Evolutionary conservation across 2,888 invertebrate species (phyloP), one percentile per base, ranked within the genome.

Genomic region (Helobdella robusta): DNA sequence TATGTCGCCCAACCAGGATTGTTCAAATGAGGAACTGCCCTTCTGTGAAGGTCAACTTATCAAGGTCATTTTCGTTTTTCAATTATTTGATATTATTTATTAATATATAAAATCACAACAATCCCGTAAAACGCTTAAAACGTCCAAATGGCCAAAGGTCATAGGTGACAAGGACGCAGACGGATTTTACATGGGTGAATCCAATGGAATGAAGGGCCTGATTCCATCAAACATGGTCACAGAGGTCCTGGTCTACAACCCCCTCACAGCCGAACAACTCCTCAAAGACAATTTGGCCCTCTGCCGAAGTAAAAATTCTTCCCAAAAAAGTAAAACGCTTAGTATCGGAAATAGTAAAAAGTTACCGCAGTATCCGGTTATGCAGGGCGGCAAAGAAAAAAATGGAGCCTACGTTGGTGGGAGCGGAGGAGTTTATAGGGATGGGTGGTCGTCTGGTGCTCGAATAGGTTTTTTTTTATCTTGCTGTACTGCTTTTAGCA

Each of bases 1-100:
- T 36, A 98, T 98, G 97, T 97, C 95, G 70, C 98, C 98, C 0
- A 98, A 99, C 83, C 94, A 95, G 54, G 95, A 95, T 75, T 92
- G 91, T 54, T 90, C 92, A 79, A 92, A 93, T 73, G 97, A 98
- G 81, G 98, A 98, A 80, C 82, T 99, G 72, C 91, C 93, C 18
- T 99, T 99, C 80, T 86, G 87, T 74, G 95, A 95, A 82, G 94
- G 95, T 68, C 95, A 98, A 76, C 86, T 91, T 54, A 93, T 99
- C 72, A 94, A 94, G 85, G 93, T 89, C 78, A 76, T 64, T 63
- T n/a, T 25, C 4, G n/a, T n/a, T n/a, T n/a, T n/a, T n/a, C n/a
- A n/a, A n/a, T n/a, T n/a, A n/a, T 56, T 56, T 25, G n/a, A n/a
- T 11, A 1, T 59, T 35, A 35, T 3, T 59, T 35, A 34, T 35